Evolutionary conservation across 2,888 invertebrate species (phyloP), one percentile per base, ranked within the genome.

Genomic region (Iphiclides podalirius): DNA sequence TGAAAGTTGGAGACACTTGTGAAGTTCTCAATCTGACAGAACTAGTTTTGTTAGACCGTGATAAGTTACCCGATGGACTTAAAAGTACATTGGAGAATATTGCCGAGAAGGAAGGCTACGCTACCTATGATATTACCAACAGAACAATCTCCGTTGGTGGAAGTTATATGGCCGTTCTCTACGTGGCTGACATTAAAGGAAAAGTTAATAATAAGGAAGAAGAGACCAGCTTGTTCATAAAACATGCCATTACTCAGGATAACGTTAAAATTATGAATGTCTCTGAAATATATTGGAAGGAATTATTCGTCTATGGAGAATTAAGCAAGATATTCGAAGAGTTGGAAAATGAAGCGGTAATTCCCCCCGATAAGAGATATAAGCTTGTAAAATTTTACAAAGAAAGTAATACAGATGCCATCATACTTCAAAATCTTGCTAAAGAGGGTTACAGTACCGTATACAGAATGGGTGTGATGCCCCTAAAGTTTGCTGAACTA

Each of bases 381-480:
- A 66, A 63, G 42, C 62, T 67, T n/a, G 60, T 65, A 0, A 69
- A 70, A 48, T 58, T 55, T 48, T 80, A 65, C 36, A 52, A 65
- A 4, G 70, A 69, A 55, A 65, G 61, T 1, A 64, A 58, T 38
- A 44, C 54, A 8, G 63, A 74, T 41, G 61, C 66, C 1, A 68
- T 81, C 1, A 66, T 80, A 38, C 58, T 80, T 23, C 77, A 78
- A 54, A 74, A 80, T 53, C 47, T 79, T 14, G 40, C 54, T 4
- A 67, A 60, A 26, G 61, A 59, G 45, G 75, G 73, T 1, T 82
- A 67, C 13, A 62, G 40, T 16, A 75, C 70, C 0, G 55, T 54
- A 7, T 47, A 66, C 9, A 66, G 75, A 55, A 63, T 70, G 59
- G 67, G 75, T 9, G 63, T 69, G 0, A 57, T 74, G n/a, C 56